phyloP scores from a whole-genome alignment of 1,140 invertebrate species.

The Calosoma granatense region DNA sequence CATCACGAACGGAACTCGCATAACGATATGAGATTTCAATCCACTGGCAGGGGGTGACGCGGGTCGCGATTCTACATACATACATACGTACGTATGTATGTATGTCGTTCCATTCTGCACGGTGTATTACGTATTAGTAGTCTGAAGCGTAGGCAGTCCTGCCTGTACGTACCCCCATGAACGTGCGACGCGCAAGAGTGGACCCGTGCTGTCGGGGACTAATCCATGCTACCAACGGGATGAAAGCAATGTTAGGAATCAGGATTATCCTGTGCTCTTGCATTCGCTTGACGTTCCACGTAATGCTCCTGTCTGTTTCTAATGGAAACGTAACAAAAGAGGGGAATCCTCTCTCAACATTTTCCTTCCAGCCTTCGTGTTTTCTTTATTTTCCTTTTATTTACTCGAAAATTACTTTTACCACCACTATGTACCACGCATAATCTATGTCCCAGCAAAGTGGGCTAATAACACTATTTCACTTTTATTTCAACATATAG shows the following conservation, averaged over 20 bases:
- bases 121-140: too few species aligned
- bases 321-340: background rate
- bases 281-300: background rate
- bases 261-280: background rate
- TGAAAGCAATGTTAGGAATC: background rate
- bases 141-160: too few species aligned
- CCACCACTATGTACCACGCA: too few species aligned
- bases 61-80: background rate
- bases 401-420: too few species aligned
- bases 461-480: too few species aligned
- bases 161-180: too few species aligned
- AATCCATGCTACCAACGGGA: background rate
- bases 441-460: too few species aligned
- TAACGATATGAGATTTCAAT: constrained; percentile 7
- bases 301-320: background rate
- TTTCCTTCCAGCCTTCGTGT: background rate
- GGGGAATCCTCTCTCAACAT: background rate
- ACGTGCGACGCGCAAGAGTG: too few species aligned
- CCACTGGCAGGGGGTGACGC: too few species aligned
- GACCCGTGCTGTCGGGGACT: background rate
- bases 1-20: constrained; percentile 14
- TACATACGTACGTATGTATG: too few species aligned
- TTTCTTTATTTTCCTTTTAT: background rate
- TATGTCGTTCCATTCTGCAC: too few species aligned
- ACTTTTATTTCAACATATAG: too few species aligned